A percentile compares a stretch with the other conserved stretches of the same genome.
Evolutionary conservation across 2,797 vertebrate species (phyloP).

Genomic region (Epinephelus awoara): DNA sequence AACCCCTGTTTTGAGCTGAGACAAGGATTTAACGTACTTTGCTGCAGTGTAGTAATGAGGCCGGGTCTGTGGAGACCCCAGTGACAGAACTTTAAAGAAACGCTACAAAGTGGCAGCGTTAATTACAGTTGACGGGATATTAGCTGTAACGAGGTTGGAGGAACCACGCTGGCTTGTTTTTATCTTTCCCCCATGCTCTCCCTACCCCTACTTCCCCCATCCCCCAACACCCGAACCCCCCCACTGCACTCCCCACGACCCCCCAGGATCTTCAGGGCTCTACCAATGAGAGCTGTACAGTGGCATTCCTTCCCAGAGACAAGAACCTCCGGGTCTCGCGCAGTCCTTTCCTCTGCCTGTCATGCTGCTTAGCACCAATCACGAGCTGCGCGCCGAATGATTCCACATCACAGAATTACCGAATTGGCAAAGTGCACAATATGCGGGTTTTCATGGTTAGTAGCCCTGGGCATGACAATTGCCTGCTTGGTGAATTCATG

Average conservation of each 20-base stretch:
- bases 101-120: constrained; percentile 28
- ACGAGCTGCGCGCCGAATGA: constrained; percentile 59
- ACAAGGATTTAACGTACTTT: background rate
- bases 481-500: constrained; percentile 49
- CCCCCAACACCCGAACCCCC: constrained; percentile 60
- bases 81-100: constrained; percentile 47
- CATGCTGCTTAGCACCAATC: constrained; percentile 78
- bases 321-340: constrained; percentile 74
- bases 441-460: constrained; percentile 68
- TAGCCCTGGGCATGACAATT: constrained; percentile 55
- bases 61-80: constrained; percentile 1
- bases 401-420: constrained; percentile 69
- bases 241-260: constrained; percentile 64
- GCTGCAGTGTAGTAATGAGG: constrained; percentile 1
- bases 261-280: constrained; percentile 79
- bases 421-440: constrained; percentile 66
- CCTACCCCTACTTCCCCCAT: constrained; percentile 54
- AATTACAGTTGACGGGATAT: constrained; percentile 55
- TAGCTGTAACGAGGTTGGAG: constrained; percentile 58
- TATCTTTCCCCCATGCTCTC: constrained; percentile 62
- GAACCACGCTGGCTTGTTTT: constrained; percentile 61
- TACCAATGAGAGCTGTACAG: constrained; percentile 81
- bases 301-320: constrained; percentile 84
- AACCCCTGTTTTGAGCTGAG: constrained; percentile 3
- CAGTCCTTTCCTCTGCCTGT: constrained; percentile 67